A percentile compares a stretch with the other conserved stretches of the same genome.
phyloP scores from a whole-genome alignment of 2,797 vertebrate species.

The Liparis tanakae region DNA sequence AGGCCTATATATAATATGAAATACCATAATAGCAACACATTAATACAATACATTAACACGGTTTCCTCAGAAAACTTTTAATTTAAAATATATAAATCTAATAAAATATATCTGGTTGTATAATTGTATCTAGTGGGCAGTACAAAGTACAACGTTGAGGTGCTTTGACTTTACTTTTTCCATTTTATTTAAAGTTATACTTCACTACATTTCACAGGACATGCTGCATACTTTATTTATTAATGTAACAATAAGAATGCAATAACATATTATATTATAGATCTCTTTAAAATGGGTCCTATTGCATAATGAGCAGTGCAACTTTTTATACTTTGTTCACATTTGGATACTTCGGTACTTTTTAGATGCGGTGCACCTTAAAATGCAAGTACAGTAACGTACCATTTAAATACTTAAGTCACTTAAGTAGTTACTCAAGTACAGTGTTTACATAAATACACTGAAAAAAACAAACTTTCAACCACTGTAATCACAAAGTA shows the following conservation, averaged over 20 bases:
- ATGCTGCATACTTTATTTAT: neutral
- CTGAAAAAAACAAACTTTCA: no score
- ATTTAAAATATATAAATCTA: neutral
- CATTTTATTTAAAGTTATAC: neutral
- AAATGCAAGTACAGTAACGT: neutral
- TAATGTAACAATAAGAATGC: neutral
- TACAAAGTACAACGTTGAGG: neutral
- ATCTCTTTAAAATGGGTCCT: neutral
- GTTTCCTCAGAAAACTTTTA: neutral
- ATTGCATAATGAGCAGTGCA: neutral
- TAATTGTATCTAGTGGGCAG: no score
- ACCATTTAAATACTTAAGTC: neutral
- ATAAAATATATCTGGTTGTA: neutral
- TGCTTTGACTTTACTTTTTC: neutral
- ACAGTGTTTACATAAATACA: no score
- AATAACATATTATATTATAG: neutral
- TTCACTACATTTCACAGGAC: neutral
- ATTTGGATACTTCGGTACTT: neutral
- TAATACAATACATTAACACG: neutral
- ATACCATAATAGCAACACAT: no score
- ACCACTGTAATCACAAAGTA: no score
- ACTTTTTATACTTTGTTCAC: neutral
- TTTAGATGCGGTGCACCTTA: neutral
- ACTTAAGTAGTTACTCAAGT: no score
- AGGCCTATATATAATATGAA: neutral